These are phyloP conservation scores for Enteromius treurensis DNA, from an alignment of 2,797 vertebrate genomes.

Conservation along the genomic window DNA sequence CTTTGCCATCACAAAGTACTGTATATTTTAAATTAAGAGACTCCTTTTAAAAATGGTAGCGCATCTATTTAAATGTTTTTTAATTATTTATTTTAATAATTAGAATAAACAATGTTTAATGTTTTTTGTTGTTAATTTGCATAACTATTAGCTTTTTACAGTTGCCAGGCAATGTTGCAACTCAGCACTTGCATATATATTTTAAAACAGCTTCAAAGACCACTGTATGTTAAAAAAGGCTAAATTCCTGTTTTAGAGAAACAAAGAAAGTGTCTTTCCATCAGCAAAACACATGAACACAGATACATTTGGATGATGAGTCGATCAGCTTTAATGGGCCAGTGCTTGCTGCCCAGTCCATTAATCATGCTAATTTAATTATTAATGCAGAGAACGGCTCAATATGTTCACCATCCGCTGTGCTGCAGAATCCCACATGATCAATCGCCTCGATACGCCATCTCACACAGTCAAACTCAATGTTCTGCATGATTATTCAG, in stretches of 20 bases:
- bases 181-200: neutral
- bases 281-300: slow-evolving; percentile 13
- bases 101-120: neutral
- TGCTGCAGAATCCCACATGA: slow-evolving; percentile 24
- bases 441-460: slow-evolving; percentile 15
- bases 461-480: slow-evolving; percentile 14
- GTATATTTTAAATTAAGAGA: neutral
- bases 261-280: neutral
- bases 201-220: neutral
- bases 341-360: slow-evolving; percentile 34
- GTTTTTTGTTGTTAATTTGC: neutral
- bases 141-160: neutral
- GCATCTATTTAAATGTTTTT: neutral
- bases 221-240: neutral
- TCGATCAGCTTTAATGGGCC: slow-evolving; percentile 26
- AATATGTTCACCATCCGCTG: slow-evolving; percentile 39
- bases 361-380: slow-evolving; percentile 64
- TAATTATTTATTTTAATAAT: neutral
- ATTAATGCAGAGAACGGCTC: slow-evolving; percentile 55
- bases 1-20: no score
- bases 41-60: neutral
- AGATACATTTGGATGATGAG: slow-evolving; percentile 32
- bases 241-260: neutral
- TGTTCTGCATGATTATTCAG: slow-evolving; percentile 26
- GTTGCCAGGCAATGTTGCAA: neutral